These are phyloP conservation scores for Oceanodroma tethys DNA, from an alignment of 2,113 vertebrate genomes.

Conservation along the genomic window DNA sequence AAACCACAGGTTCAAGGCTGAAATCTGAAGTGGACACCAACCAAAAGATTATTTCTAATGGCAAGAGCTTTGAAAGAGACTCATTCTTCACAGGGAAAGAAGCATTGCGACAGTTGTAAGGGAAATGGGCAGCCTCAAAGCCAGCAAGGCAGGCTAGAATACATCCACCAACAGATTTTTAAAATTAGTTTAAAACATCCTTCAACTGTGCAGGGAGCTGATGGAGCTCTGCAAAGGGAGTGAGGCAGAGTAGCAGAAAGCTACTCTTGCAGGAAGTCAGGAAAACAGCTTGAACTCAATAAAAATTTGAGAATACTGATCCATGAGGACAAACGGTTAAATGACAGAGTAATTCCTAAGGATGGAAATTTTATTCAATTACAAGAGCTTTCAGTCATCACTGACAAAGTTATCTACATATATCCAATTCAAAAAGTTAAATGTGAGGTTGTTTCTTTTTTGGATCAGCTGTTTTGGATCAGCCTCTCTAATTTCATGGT, in stretches of 20 bases:
- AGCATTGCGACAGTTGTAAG: fast-evolving
- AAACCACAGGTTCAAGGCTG: background rate
- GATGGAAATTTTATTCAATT: background rate
- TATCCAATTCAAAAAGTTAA: background rate
- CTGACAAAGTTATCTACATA: background rate
- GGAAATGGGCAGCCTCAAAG: background rate
- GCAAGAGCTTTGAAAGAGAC: background rate
- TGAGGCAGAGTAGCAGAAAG: background rate
- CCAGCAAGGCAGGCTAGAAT: background rate
- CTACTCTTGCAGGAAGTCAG: background rate
- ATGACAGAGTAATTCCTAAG: background rate
- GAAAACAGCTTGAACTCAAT: background rate
- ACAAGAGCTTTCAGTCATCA: background rate
- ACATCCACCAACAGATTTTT: background rate
- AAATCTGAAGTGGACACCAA: background rate
- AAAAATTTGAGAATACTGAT: background rate
- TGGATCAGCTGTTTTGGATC: background rate
- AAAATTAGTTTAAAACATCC: background rate
- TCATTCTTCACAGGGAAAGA: background rate
- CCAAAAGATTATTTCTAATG: background rate
- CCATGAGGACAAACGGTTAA: background rate
- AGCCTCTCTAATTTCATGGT: background rate
- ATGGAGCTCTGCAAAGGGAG: background rate
- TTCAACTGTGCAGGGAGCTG: background rate
- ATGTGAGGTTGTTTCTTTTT: background rate